Conservation (phyloP, 64 coral and sea anemone species). For the Stichodactyla helianthus region DNA sequence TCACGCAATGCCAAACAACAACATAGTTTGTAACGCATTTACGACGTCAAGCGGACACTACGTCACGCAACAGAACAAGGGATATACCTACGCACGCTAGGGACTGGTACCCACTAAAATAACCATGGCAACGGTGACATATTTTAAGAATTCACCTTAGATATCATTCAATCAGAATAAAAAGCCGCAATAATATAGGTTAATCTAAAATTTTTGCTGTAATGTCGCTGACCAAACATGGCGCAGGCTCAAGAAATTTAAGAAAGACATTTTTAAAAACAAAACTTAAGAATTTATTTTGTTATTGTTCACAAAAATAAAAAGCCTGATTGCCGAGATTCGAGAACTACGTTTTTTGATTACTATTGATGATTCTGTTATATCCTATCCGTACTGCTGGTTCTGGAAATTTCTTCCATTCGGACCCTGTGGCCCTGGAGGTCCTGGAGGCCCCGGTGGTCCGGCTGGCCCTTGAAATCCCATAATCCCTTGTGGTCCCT, state of each 20-base stretch:
- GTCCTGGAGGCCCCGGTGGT: constrained; percentile 3
- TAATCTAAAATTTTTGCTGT: too few species aligned
- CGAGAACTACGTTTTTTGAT: not conserved
- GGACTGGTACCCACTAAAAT: not conserved
- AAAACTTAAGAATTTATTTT: too few species aligned
- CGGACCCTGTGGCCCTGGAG: not conserved
- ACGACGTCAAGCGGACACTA: not conserved
- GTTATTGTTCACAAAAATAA: not conserved
- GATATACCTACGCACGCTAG: not conserved
- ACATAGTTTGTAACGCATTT: not conserved
- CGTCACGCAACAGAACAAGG: not conserved
- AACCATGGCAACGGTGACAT: not conserved
- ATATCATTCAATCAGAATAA: not conserved
- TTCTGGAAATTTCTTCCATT: not conserved
- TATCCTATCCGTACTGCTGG: not conserved
- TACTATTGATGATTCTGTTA: not conserved
- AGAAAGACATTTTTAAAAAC: too few species aligned
- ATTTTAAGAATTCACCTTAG: too few species aligned
- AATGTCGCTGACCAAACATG: too few species aligned
- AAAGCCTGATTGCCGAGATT: too few species aligned
- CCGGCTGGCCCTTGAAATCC: not conserved
- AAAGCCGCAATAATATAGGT: not conserved
- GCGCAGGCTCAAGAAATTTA: too few species aligned
- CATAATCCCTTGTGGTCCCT: not conserved
- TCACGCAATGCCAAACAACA: not conserved